Percentiles rank a stretch among this genome's conserved stretches.
Evolutionary conservation across 2,797 vertebrate species (phyloP).

Genomic region (Mus caroli): DNA sequence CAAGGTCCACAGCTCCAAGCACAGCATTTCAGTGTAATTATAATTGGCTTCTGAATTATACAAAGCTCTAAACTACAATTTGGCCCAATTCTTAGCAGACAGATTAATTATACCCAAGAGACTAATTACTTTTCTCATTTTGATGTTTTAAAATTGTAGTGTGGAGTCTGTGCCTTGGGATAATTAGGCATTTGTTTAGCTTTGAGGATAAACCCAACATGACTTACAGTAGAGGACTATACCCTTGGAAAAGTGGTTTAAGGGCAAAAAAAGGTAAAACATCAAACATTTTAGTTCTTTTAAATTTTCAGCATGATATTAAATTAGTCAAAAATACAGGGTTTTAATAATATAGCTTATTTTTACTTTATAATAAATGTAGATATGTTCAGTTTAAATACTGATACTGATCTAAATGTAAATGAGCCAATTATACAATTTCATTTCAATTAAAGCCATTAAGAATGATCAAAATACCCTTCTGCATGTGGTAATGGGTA

Average conservation of each 20-base stretch:
- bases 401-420: slow-evolving; percentile 41
- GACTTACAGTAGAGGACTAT: slow-evolving; percentile 51
- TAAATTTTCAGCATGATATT: slow-evolving; percentile 31
- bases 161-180: slow-evolving; percentile 51
- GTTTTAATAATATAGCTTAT: neutral
- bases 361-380: slow-evolving; percentile 50
- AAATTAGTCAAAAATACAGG: neutral
- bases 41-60: slow-evolving; percentile 73
- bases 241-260: slow-evolving; percentile 49
- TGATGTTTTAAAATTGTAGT: slow-evolving; percentile 72
- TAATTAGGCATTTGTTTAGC: slow-evolving; percentile 80
- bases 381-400: slow-evolving; percentile 39
- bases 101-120: slow-evolving; percentile 78
- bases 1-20: slow-evolving; percentile 39
- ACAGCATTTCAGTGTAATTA: slow-evolving; percentile 70
- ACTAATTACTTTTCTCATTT: slow-evolving; percentile 79
- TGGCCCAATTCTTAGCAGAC: slow-evolving; percentile 64
- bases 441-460: slow-evolving; percentile 42
- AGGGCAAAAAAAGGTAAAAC: slow-evolving; percentile 35
- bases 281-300: slow-evolving; percentile 44
- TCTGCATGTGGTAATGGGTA: neutral
- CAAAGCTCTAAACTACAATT: slow-evolving; percentile 69
- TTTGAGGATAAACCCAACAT: slow-evolving; percentile 75
- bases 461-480: slow-evolving; percentile 22
- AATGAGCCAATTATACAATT: slow-evolving; percentile 42